Percentiles rank a stretch among this genome's conserved stretches.
These are phyloP conservation scores for Hydrocynus forskahlii DNA, from an alignment of 2,797 vertebrate genomes.

Conservation along the genomic window DNA sequence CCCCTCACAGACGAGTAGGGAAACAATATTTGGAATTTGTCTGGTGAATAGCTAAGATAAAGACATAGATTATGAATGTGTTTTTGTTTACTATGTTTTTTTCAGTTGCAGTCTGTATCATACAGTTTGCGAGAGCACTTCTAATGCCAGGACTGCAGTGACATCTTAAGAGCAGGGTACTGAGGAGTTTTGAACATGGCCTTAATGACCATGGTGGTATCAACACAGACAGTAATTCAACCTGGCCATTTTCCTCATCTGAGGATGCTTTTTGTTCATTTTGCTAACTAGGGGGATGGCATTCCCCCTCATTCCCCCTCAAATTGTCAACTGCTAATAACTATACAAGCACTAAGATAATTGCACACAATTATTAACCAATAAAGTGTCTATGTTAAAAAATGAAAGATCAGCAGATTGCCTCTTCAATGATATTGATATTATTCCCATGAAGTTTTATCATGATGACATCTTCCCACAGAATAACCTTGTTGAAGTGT, in stretches of 20 bases:
- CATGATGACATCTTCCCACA: conserved; percentile 13
- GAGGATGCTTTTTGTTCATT: no score
- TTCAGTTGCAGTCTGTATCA: background rate
- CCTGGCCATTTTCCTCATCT: no score
- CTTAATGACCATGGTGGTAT: background rate
- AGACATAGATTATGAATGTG: background rate
- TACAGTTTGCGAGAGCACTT: background rate
- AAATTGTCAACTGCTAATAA: background rate
- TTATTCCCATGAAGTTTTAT: background rate
- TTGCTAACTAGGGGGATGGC: no score
- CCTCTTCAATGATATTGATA: background rate
- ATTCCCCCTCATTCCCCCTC: no score
- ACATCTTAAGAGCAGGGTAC: background rate
- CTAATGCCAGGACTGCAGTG: background rate
- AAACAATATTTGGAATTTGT: conserved; percentile 3
- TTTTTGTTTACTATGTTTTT: background rate
- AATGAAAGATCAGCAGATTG: background rate
- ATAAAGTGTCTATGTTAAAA: background rate
- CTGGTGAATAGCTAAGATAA: conserved; percentile 2
- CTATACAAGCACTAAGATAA: background rate
- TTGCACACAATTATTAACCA: background rate
- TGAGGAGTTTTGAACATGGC: background rate
- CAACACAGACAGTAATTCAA: no score
- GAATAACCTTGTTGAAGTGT: conserved; percentile 16
- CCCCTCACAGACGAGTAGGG: background rate